phyloP scores from a whole-genome alignment of 2,888 invertebrate species.

The Caenorhabditis sulstoni region DNA sequence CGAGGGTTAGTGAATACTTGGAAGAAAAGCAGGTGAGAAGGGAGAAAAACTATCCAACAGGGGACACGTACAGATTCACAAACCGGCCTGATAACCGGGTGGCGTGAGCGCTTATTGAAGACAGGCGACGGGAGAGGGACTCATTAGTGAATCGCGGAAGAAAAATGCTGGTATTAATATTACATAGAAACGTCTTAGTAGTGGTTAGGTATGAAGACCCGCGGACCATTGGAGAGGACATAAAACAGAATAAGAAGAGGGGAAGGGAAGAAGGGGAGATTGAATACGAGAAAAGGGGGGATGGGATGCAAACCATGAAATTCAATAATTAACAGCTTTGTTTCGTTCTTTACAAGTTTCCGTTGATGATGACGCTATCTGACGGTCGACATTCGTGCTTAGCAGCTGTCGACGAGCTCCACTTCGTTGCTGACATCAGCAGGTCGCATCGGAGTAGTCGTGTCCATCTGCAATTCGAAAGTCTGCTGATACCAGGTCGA shows the following conservation, averaged over 20 bases:
- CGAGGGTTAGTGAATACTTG: conserved; percentile 25
- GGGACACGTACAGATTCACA: conserved; percentile 54
- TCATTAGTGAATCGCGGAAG: conserved; percentile 27
- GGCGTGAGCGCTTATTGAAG: conserved; percentile 1
- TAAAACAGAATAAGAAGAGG: background rate
- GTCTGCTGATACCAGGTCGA: too few relatives aligned
- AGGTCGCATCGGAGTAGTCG: conserved; percentile 25
- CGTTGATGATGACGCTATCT: conserved; percentile 4
- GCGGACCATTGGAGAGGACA: conserved; percentile 49
- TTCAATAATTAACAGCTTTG: conserved; percentile 11
- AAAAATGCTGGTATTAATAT: conserved; percentile 1
- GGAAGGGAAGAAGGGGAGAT: background rate
- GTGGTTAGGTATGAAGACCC: conserved; percentile 29
- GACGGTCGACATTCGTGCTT: background rate
- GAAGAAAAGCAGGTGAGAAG: conserved; percentile 8
- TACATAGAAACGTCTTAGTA: conserved; percentile 27
- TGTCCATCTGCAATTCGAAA: conserved; percentile 54
- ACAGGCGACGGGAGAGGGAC: conserved; percentile 1
- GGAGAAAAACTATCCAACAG: conserved; percentile 17
- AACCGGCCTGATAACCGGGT: conserved; percentile 57
- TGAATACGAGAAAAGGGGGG: conserved; percentile 3
- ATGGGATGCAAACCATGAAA: conserved; percentile 1
- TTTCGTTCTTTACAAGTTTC: background rate
- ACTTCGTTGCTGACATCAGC: conserved; percentile 52
- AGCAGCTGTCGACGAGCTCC: conserved; percentile 59